phyloP scores from a whole-genome alignment of 2,797 vertebrate species.

The Caiman crocodilus region DNA sequence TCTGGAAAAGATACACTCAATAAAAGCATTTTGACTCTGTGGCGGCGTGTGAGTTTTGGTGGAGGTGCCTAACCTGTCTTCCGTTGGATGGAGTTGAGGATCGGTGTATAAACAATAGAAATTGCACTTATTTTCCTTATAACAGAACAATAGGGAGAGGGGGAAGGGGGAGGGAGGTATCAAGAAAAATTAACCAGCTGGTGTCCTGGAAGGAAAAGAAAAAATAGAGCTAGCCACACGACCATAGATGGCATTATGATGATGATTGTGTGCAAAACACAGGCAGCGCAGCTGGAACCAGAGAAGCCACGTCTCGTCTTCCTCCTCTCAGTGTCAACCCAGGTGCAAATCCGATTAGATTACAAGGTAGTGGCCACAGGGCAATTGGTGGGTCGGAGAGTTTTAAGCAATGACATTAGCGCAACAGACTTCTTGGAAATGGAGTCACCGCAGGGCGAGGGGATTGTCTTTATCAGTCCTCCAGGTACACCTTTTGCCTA shows the following conservation, averaged over 20 bases:
- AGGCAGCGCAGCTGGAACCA: neutral
- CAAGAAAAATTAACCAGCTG: neutral
- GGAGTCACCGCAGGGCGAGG: neutral
- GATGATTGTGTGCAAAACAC: too few relatives aligned
- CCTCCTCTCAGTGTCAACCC: neutral
- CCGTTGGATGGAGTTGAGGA: neutral
- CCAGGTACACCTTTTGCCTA: neutral
- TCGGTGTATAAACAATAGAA: neutral
- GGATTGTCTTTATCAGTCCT: neutral
- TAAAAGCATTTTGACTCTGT: neutral
- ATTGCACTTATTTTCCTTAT: neutral
- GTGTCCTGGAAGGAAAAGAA: neutral
- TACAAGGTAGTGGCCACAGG: neutral
- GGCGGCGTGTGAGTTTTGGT: neutral
- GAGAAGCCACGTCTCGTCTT: too few relatives aligned
- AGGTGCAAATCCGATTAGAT: constrained; percentile 2
- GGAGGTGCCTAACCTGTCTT: neutral
- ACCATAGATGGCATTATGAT: too few relatives aligned
- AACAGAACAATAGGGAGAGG: neutral
- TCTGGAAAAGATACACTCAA: neutral
- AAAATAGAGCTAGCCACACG: neutral
- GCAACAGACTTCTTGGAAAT: too few relatives aligned
- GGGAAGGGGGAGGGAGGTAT: neutral
- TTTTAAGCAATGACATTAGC: neutral
- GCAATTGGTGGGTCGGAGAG: neutral